These are phyloP conservation scores for Scelioninae gen. 2 DNA, from an alignment of 2,888 invertebrate genomes.

Conservation along the genomic window DNA sequence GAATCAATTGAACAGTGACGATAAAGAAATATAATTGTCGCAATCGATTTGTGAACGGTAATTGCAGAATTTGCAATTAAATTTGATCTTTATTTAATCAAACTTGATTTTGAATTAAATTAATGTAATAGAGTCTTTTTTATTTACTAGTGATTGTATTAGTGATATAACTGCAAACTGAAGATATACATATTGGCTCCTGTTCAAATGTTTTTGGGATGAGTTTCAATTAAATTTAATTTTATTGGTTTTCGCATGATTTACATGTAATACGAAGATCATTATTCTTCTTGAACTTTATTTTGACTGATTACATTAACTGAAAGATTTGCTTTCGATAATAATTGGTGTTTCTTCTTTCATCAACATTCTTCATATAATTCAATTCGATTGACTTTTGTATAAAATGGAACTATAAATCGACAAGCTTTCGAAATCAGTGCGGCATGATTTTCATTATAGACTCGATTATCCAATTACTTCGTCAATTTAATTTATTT, in stretches of 20 bases:
- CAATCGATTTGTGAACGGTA: neutral
- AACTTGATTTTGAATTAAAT: too few species aligned
- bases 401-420: too few species aligned
- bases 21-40: neutral
- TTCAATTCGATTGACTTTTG: too few species aligned
- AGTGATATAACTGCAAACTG: neutral
- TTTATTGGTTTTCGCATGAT: neutral
- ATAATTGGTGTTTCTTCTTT: neutral
- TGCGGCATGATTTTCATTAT: neutral
- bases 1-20: neutral
- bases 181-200: neutral
- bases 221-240: neutral
- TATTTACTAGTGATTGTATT: neutral
- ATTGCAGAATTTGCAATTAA: too few species aligned
- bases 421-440: neutral
- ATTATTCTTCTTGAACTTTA: neutral
- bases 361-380: too few species aligned
- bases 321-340: neutral
- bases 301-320: neutral
- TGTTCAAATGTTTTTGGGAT: neutral
- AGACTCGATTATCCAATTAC: neutral
- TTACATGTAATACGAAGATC: neutral
- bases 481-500: constrained; percentile 1
- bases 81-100: too few species aligned
- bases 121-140: neutral